Conservation (phyloP, 2,888 invertebrate species). For the Cylindroiulus punctatus region DNA sequence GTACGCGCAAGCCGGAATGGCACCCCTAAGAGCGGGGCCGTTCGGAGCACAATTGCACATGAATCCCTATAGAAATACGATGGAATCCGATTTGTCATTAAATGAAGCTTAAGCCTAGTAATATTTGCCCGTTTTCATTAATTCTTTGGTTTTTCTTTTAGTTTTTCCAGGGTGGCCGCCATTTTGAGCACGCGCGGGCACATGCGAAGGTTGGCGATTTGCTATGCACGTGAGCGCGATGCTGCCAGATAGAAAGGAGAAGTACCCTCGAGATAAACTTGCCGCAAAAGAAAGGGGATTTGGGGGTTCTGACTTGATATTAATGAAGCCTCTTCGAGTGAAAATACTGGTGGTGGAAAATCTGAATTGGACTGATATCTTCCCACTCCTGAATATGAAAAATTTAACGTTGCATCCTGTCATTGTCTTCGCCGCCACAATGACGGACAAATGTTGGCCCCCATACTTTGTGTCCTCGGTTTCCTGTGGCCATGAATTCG, state of each 20-base stretch:
- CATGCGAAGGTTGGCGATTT: background rate
- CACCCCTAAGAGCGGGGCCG: background rate
- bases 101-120: slow-evolving; percentile 26
- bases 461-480: background rate
- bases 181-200: background rate
- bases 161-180: background rate
- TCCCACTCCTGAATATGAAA: background rate
- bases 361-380: too few relatives aligned
- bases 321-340: too few relatives aligned
- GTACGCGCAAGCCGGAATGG: background rate
- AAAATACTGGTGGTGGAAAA: too few relatives aligned
- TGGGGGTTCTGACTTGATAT: too few relatives aligned
- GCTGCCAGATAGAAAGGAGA: background rate
- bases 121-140: slow-evolving; percentile 3
- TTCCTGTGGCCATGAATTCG: slow-evolving; percentile 15
- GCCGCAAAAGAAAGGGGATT: too few relatives aligned
- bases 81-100: slow-evolving; percentile 23
- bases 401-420: background rate
- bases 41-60: background rate
- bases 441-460: background rate
- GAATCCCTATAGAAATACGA: background rate
- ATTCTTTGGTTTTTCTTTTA: slow-evolving; percentile 23
- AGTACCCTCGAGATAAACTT: too few relatives aligned
- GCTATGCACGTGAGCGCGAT: too few relatives aligned
- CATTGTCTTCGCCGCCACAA: background rate